Base-by-base conservation (phyloP, 2,113 vertebrate species). In the Gadus macrocephalus region DNA sequence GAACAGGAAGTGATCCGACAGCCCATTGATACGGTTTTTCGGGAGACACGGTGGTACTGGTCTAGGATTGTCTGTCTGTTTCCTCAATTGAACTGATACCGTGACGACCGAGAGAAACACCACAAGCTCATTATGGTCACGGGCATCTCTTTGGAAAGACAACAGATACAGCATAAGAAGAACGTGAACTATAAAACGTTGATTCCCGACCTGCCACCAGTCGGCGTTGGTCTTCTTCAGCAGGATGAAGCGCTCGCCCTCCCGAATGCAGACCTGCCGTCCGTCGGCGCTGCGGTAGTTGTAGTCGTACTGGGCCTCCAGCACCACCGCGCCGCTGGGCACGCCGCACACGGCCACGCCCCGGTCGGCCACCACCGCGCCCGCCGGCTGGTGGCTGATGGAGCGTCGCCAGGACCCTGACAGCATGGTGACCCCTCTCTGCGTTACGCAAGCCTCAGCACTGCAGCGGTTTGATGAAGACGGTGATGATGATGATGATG, bases 201-300 rank as follows among this genome's bases (percentile, higher is more conserved):
- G 42, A 14, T 7, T 17, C 20, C 14, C 82, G 69, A 90, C 89
- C 89, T 95, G 92, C 96, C 95, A 97, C 95, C 96, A 96, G 85
- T 96, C 95, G 5, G 82, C 70, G 9, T 94, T 96, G 63, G 93
- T 90, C 82, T 95, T 96, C 72, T 86, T 91, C 72, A 98, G 88
- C n/a, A 96, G 91, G 69, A 93, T 78, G 68, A 98, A 95, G 5
- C 89, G 87, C 55, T 98, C 95, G 0, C 95, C 96, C 79, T 96
- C 94, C 1, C 86, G 82, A 69, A 98, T 94, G 84, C 89, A 92
- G 53, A 97, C 91, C 20, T 86, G 89, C 15, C 72, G 89, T 5
- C 96, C 95, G 6, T 96, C 94, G 55, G 91, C 81, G 0, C 89
- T 90, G 0, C 89, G 86, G 67, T 96, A 97, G 58, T 87, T 85